Evolutionary conservation across 1,140 invertebrate genomes (phyloP).

Genomic region (Paralvinella palmiformis): DNA sequence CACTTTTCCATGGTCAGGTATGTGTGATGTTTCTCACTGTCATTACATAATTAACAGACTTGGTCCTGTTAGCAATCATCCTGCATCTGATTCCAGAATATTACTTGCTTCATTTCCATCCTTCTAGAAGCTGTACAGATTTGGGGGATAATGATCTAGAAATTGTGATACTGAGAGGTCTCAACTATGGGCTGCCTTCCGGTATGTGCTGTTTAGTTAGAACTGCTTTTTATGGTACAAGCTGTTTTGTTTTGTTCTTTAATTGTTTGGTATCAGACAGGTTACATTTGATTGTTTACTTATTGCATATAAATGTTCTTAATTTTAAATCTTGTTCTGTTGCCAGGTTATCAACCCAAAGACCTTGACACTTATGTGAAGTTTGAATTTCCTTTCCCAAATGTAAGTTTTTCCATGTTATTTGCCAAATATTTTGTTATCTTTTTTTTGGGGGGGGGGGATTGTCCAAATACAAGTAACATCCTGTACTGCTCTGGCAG

Average conservation of each 20-base stretch:
- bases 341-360: slow-evolving; percentile 69
- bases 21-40: background rate
- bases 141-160: slow-evolving; percentile 85
- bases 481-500: too few species aligned
- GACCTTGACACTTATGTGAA: slow-evolving; percentile 91
- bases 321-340: slow-evolving; percentile 46
- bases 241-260: background rate
- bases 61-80: too few species aligned
- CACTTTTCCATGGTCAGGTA: slow-evolving; percentile 69
- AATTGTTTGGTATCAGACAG: too few species aligned
- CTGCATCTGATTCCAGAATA: background rate
- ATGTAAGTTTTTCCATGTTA: slow-evolving; percentile 58
- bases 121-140: slow-evolving; percentile 75
- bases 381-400: slow-evolving; percentile 86
- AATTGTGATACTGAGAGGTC: slow-evolving; percentile 75
- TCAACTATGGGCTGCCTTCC: slow-evolving; percentile 62
- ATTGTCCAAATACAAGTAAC: too few species aligned
- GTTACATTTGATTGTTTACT: too few species aligned
- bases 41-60: too few species aligned
- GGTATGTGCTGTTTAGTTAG: slow-evolving; percentile 25
- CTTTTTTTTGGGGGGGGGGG: too few species aligned
- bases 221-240: background rate
- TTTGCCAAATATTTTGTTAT: too few species aligned
- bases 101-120: slow-evolving; percentile 18
- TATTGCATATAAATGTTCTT: background rate